A percentile compares a stretch with the other conserved stretches of the same genome.
Conservation (phyloP, 37 sponge, comb jelly and placozoan genomes). For the Geodia barretti region DNA sequence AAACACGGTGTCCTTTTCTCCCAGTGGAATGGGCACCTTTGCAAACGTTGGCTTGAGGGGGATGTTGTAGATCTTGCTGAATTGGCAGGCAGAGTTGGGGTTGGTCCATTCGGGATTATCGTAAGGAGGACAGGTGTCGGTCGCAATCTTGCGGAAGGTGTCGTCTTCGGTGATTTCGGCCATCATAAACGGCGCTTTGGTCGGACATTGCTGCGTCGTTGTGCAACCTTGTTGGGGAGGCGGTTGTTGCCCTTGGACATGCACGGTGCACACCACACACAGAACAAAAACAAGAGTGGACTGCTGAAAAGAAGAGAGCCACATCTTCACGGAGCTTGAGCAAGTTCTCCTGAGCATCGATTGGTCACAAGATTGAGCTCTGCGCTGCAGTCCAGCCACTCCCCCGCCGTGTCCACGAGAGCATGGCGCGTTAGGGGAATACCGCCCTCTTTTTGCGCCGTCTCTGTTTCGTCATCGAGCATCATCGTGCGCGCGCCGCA, state of each 20-base stretch:
- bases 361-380: too few species aligned
- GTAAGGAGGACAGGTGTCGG: constrained; percentile 58
- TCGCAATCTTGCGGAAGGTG: constrained; percentile 35
- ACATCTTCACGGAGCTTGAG: too few species aligned
- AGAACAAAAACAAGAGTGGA: neutral
- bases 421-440: too few species aligned
- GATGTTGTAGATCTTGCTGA: constrained; percentile 15
- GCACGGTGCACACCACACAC: neutral
- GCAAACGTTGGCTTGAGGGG: constrained; percentile 39
- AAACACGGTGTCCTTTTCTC: constrained; percentile 17
- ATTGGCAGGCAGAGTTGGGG: constrained; percentile 43
- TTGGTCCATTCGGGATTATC: constrained; percentile 60
- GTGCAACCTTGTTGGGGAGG: constrained; percentile 4
- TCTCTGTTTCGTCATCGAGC: neutral
- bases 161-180: constrained; percentile 8
- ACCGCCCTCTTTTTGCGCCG: too few species aligned
- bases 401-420: too few species aligned
- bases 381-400: too few species aligned
- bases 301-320: too few species aligned
- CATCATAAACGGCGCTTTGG: constrained; percentile 10
- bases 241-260: neutral
- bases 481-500: neutral
- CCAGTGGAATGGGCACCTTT: constrained; percentile 45
- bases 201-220: constrained; percentile 42
- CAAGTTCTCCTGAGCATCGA: too few species aligned